A percentile compares a stretch with the other conserved stretches of the same genome.
Evolutionary conservation across 1,140 invertebrate genomes (phyloP).

Genomic region (Zaprionus inermis): DNA sequence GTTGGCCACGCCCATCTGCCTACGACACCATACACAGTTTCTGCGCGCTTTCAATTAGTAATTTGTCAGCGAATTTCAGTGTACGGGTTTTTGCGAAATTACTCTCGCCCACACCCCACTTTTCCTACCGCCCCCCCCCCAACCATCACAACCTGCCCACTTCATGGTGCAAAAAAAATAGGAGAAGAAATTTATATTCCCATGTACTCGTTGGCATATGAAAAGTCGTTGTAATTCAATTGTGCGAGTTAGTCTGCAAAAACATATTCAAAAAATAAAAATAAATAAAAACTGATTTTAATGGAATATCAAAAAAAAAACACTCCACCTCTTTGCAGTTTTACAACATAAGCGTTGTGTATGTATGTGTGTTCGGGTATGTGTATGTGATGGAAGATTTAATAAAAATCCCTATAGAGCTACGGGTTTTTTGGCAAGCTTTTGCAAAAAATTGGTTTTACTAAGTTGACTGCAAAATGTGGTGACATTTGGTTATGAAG

Average conservation of each 20-base stretch:
- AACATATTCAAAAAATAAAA: constrained; percentile 52
- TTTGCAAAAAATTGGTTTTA: constrained; percentile 5
- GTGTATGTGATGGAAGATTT: constrained; percentile 15
- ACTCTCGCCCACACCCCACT: constrained; percentile 22
- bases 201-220: constrained; percentile 26
- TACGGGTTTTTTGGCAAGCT: neutral
- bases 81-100: constrained; percentile 61
- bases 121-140: neutral
- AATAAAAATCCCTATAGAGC: constrained; percentile 31
- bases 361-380: neutral
- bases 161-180: neutral
- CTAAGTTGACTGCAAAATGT: constrained; percentile 15
- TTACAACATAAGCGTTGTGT: constrained; percentile 10
- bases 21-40: constrained; percentile 55
- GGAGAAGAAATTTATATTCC: constrained; percentile 32
- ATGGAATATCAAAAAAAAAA: neutral
- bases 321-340: constrained; percentile 1
- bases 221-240: constrained; percentile 73
- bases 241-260: constrained; percentile 43
- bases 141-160: neutral
- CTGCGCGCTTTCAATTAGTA: constrained; percentile 74
- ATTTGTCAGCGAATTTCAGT: constrained; percentile 69
- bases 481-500: constrained; percentile 25
- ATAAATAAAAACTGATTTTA: constrained; percentile 18
- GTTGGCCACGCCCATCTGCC: constrained; percentile 31